Conservation (phyloP, 2,888 invertebrate species). For the Zaprionus bogoriensis region DNA sequence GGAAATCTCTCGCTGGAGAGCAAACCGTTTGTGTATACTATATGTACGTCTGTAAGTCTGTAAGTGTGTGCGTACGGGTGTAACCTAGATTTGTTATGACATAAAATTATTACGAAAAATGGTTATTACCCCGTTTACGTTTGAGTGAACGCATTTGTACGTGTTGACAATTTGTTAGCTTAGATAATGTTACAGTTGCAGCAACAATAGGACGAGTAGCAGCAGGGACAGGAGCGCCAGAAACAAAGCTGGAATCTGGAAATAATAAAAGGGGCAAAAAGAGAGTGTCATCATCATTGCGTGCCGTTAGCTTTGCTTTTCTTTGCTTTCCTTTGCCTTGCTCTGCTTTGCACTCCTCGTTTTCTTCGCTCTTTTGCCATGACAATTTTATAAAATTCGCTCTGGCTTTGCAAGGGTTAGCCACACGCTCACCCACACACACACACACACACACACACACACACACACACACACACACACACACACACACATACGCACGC, state of each 20-base stretch:
- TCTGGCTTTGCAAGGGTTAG: conserved; percentile 68
- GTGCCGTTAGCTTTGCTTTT: conserved; percentile 41
- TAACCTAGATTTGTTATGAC: conserved; percentile 81
- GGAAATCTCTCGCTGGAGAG: background rate
- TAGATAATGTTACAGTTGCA: conserved; percentile 70
- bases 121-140: conserved; percentile 81
- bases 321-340: conserved; percentile 15
- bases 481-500: background rate
- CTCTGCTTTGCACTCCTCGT: conserved; percentile 20
- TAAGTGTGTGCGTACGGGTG: conserved; percentile 14
- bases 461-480: conserved; percentile 17
- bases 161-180: conserved; percentile 81
- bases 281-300: conserved; percentile 56
- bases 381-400: conserved; percentile 65
- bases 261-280: conserved; percentile 20
- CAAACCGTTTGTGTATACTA: conserved; percentile 1
- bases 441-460: no score
- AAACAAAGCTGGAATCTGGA: conserved; percentile 28
- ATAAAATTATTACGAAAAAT: conserved; percentile 79
- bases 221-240: conserved; percentile 15
- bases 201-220: conserved; percentile 26
- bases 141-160: conserved; percentile 81
- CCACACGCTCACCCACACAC: conserved; percentile 30
- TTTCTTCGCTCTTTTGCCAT: conserved; percentile 34
- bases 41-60: background rate